phyloP scores from a whole-genome alignment of 1,140 invertebrate genomes.

The Bombus terrestris region DNA sequence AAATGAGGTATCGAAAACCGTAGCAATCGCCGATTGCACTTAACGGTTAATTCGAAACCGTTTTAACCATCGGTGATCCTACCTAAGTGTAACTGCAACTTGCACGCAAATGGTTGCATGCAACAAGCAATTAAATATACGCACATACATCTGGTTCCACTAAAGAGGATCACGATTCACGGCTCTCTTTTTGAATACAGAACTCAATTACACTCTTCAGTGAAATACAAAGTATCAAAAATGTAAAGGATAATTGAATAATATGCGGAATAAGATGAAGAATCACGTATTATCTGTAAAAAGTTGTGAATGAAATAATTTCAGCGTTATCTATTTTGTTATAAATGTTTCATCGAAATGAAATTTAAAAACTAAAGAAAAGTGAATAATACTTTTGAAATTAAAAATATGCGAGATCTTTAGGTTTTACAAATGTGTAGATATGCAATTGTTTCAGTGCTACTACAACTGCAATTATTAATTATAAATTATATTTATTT shows the following conservation, averaged over 20 bases:
- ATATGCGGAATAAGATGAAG: neutral
- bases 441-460: no score
- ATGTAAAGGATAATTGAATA: neutral
- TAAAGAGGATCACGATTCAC: neutral
- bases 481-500: no score
- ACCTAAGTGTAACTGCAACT: slow-evolving; percentile 5
- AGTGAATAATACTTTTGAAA: no score
- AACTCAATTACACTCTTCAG: neutral
- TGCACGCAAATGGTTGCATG: slow-evolving; percentile 19
- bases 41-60: slow-evolving; percentile 28
- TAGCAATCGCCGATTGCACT: slow-evolving; percentile 16
- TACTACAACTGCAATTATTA: no score
- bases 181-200: neutral
- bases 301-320: no score
- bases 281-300: no score
- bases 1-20: slow-evolving; percentile 31
- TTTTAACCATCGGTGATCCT: neutral
- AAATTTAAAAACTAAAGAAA: neutral
- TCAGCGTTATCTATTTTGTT: neutral
- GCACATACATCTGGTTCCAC: neutral
- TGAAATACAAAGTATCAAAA: neutral
- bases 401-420: no score
- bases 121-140: slow-evolving; percentile 37
- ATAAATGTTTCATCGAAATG: neutral
- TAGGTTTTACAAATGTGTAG: no score